These are phyloP conservation scores for Basileuterus tristriatus DNA, from an alignment of 2,797 vertebrate genomes.

Conservation along the genomic window DNA sequence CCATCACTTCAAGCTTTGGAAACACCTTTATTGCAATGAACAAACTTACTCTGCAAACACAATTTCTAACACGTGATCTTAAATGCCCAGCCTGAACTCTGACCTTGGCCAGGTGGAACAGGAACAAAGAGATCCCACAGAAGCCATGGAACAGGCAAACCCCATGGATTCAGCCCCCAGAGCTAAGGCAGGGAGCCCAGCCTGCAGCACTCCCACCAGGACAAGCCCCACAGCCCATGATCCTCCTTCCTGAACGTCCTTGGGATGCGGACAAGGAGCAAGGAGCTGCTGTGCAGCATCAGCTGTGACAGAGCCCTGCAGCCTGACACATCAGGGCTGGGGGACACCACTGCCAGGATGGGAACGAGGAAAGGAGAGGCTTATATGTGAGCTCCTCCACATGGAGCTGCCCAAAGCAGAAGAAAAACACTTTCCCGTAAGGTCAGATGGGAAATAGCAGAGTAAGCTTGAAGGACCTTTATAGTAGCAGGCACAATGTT, in stretches of 20 bases:
- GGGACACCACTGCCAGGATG: background rate
- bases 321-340: accelerated
- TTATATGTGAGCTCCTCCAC: background rate
- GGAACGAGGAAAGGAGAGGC: background rate
- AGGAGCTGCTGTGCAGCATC: background rate
- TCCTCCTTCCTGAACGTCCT: background rate
- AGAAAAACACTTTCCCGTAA: background rate
- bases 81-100: background rate
- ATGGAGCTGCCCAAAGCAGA: background rate
- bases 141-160: background rate
- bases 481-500: background rate
- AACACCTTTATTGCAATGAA: background rate
- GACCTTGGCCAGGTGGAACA: background rate
- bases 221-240: background rate
- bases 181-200: background rate
- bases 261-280: background rate
- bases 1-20: background rate
- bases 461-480: background rate
- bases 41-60: background rate
- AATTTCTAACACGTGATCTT: background rate
- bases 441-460: background rate
- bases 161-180: accelerated
- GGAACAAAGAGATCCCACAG: background rate
- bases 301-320: background rate
- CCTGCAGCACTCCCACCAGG: background rate